A percentile compares a stretch with the other conserved stretches of the same genome.
phyloP scores from a whole-genome alignment of 2,797 vertebrate genomes.

The Falco biarmicus region DNA sequence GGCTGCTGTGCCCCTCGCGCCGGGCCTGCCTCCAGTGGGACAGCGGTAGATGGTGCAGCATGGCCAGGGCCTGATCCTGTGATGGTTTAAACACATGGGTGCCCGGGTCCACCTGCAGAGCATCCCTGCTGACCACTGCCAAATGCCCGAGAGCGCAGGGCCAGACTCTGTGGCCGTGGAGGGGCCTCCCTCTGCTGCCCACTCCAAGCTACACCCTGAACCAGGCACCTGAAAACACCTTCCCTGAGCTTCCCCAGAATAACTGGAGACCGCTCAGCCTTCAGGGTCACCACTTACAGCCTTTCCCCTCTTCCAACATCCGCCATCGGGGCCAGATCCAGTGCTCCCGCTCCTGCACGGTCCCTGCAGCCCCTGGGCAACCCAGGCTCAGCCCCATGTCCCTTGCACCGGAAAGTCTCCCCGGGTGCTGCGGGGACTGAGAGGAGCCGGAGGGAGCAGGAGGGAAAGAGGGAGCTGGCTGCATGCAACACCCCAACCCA shows the following conservation, averaged over 20 bases:
- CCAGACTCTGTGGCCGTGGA: accelerated
- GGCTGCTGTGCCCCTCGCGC: accelerated
- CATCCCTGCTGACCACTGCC: accelerated
- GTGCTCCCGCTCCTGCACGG: background rate
- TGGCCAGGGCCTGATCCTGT: background rate
- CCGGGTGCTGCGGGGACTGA: accelerated
- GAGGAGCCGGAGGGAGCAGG: background rate
- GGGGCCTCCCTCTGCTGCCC: background rate
- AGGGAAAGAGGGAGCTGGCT: background rate
- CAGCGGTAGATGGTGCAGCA: accelerated
- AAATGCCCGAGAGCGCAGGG: accelerated
- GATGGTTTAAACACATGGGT: accelerated
- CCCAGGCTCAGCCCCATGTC: accelerated
- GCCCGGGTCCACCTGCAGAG: accelerated
- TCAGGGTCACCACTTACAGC: accelerated
- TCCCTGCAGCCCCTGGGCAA: background rate
- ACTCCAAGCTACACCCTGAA: background rate
- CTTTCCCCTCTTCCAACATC: background rate
- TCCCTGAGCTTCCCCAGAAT: background rate
- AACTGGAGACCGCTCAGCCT: accelerated
- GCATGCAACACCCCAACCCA: background rate
- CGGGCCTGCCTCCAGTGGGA: accelerated
- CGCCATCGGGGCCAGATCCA: accelerated
- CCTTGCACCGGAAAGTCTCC: accelerated
- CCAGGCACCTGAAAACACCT: accelerated